Evolutionary conservation across 2,797 vertebrate genomes (phyloP), one percentile per base, ranked within the genome.

Genomic region (Apogon hyalosoma): DNA sequence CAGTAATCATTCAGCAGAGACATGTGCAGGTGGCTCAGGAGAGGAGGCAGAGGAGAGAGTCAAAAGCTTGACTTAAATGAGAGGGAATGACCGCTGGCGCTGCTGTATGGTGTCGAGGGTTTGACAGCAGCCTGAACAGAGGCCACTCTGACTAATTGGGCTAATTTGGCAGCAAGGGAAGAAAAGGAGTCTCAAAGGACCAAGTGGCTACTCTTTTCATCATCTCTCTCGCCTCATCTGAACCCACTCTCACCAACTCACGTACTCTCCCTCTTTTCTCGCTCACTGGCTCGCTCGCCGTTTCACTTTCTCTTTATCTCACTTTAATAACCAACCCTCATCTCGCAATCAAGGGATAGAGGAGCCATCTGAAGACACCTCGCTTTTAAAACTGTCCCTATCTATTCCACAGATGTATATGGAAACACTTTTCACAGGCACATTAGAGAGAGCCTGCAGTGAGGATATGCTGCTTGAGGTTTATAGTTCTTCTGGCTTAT

Each of bases 111-210:
- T 82, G 87, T 83, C 56, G 73, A 13, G 77, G 82, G 81, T 90
- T 90, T 92, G 92, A 93, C 91, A 92, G 92, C 85, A 83, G 82
- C 83, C 85, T 70, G 65, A 90, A 88, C 89, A 84, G 84, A 90
- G 87, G 88, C 87, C 90, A 90, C 90, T 91, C 88, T 90, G 88
- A 91, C 93, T 94, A 94, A 94, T 93, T 94, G 93, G 92, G 82
- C 92, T 92, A 92, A 94, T 94, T 93, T 94, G 88, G 90, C 86
- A 82, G 89, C 84, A 59, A 84, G 90, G 85, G 90, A 91, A 90
- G 89, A 78, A 86, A 84, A 82, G 50, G 75, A 77, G 84, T 91
- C 92, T 92, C 93, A 77, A 81, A 89, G 90, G 93, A 92, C 84
- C 70, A 47, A 84, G 80, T 89, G 84, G 87, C 88, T 90, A 88